A percentile compares a stretch with the other conserved stretches of the same genome.
Evolutionary conservation across 2,113 vertebrate genomes (phyloP).

Genomic region (Copsychus sechellarum): DNA sequence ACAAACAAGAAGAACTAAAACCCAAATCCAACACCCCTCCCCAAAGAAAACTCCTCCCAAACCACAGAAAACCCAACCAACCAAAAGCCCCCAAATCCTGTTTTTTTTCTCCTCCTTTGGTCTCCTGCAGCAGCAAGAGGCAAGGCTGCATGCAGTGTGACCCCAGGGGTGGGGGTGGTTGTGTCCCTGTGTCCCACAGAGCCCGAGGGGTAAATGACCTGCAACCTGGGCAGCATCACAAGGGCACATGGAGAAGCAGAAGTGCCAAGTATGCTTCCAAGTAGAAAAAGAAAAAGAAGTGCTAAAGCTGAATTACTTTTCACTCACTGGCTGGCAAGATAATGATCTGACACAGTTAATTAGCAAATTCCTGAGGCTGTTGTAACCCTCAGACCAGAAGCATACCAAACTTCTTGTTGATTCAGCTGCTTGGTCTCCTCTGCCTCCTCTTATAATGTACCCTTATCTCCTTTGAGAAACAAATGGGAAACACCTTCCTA

Average conservation of each 20-base stretch:
- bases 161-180: no score
- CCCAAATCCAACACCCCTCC: fast-evolving
- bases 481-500: not conserved
- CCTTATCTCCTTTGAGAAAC: not conserved
- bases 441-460: not conserved
- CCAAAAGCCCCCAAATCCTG: fast-evolving
- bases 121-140: not conserved
- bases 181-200: not conserved
- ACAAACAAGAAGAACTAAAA: not conserved
- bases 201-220: fast-evolving
- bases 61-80: not conserved
- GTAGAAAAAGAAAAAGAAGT: not conserved
- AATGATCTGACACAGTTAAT: slow-evolving; percentile 29
- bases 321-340: slow-evolving; percentile 10
- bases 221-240: not conserved
- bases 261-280: not conserved
- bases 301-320: not conserved
- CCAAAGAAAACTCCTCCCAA: not conserved
- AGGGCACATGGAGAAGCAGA: fast-evolving
- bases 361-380: slow-evolving; percentile 38
- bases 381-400: slow-evolving; percentile 5
- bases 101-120: not conserved
- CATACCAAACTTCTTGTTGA: not conserved
- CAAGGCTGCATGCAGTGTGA: not conserved
- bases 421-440: not conserved